Evolutionary conservation across 2,797 vertebrate genomes (phyloP), one percentile per base, ranked within the genome.

Genomic region (Danio choprae): DNA sequence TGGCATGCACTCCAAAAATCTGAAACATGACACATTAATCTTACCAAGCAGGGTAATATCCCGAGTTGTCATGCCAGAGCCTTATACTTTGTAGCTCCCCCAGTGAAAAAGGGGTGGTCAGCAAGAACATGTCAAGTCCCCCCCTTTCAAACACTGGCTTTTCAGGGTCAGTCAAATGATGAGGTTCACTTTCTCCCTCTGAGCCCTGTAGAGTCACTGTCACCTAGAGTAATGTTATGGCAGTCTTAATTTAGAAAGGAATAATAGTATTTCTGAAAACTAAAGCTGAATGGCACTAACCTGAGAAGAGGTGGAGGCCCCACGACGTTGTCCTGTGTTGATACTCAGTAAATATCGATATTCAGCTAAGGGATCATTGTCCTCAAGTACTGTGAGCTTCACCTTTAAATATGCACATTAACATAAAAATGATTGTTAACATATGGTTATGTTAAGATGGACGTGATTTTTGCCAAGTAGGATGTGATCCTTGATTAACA

Each of bases 11-110:
- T 40, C 11, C 9, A 29, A 7, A 16, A 75, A 40, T 60, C 20
- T 11, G 18, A 36, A n/a, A 41, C 11, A 10, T 20, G 64, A 12
- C 38, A 7, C 79, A 6, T 83, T 41, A 0, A 87, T 73, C 89
- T 73, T 90, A 98, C 97, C 97, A 98, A 58, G 95, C 95, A 0
- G 97, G 96, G 55, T 87, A 92, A 10, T 87, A 60, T 81, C 97
- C 97, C 0, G 96, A 97, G 91, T 96, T 98, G 89, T 99, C 95
- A 5, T 99, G 97, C 98, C 97, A 99, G 82, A 99, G 56, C 85
- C 97, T 89, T 85, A 98, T 92, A 86, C 92, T 94, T 86, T 89
- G 94, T 36, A 99, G 90, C 63, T 99, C 95, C 70, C 97, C 97
- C 4, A 98, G 93, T 46, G 97, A 96, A 81, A 97, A 96, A 51